Base-by-base conservation (phyloP, 1,140 invertebrate species). In the Drosophila ambigua region DNA sequence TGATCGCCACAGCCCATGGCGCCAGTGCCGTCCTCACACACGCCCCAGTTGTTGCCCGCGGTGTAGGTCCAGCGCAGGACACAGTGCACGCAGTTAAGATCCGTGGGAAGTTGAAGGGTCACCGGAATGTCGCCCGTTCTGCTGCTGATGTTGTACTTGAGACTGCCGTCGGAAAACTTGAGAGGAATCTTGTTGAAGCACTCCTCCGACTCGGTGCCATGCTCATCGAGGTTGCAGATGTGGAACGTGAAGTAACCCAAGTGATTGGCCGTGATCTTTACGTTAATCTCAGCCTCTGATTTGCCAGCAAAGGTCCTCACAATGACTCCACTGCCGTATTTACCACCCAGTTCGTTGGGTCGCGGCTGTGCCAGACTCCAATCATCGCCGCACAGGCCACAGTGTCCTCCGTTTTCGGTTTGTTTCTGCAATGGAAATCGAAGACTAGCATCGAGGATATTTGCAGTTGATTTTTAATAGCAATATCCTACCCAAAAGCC, bases 291-390 rank as follows among this genome's bases (percentile, higher is more conserved):
- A n/a, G 74, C 48, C 2, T 90, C 89, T 0, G 13, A 53, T 2
- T 50, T 51, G 20, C 72, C 45, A 7, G 53, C 88, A 72, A 89
- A 94, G 72, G 76, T 91, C 74, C 73, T 84, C 0, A 93, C 93
- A 28, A 95, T 93, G 3, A 93, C 91, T 4, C 94, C 94, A 1
- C 74, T 82, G 46, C 95, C 95, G 74, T 93, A 95, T n/a, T 60
- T 82, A 24, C 95, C 95, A 8, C 94, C 94, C 51, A 94, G 91
- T 87, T 95, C 95, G 71, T 95, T 94, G 2, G 88, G 79, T 63
- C 95, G 92, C 4, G 95, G 95, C 48, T 84, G 85, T 0, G 90
- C 79, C 13, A 91, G 63, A 7, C 82, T 77, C 74, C 93, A 94
- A 60, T 91, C 83, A 77, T 95, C 94, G 7, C 94, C 94, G 67